Evolutionary conservation across 2,113 vertebrate genomes (phyloP).

Genomic region (Sinocyclocheilus grahami): DNA sequence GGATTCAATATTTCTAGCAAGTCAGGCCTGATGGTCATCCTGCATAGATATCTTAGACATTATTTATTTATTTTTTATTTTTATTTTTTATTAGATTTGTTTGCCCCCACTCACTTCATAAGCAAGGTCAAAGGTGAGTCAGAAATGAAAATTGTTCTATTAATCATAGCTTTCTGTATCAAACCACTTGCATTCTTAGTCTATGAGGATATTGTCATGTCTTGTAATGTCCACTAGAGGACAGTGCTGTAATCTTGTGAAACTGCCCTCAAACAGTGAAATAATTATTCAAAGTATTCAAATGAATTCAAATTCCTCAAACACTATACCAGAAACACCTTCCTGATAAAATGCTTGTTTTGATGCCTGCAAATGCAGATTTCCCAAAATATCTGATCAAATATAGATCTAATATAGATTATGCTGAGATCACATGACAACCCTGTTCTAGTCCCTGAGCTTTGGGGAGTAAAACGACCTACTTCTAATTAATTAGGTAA

Average conservation of each 20-base stretch:
- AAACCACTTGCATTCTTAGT: too few species aligned
- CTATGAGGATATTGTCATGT: too few species aligned
- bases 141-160: too few species aligned
- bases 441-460: neutral
- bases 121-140: neutral
- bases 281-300: neutral
- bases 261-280: neutral
- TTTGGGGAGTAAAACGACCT: slow-evolving; percentile 71
- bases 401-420: neutral
- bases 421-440: neutral
- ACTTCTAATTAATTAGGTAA: slow-evolving; percentile 73
- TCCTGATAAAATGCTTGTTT: neutral
- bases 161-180: too few species aligned
- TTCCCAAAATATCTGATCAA: neutral
- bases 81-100: neutral
- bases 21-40: too few species aligned
- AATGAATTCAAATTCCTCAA: neutral
- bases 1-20: too few species aligned
- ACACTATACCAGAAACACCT: neutral
- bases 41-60: too few species aligned
- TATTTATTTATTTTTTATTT: too few species aligned
- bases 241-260: too few species aligned
- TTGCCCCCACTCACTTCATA: neutral
- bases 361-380: neutral
- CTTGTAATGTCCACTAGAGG: too few species aligned